Conservation (phyloP, 2,888 invertebrate genomes). For the Luperina nickerlii region DNA sequence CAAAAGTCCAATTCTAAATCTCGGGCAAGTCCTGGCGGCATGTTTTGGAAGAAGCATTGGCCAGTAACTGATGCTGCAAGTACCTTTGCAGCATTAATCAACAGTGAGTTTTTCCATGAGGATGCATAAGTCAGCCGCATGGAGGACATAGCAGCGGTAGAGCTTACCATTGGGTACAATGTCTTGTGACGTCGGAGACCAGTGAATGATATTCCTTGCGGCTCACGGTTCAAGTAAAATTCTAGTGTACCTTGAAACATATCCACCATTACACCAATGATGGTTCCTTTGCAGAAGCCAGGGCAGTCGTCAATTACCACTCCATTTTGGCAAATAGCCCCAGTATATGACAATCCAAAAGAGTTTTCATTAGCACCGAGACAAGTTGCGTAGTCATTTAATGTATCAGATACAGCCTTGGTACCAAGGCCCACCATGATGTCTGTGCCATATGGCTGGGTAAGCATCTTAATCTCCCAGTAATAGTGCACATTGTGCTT, state of each 20-base stretch:
- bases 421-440: constrained; percentile 80
- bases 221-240: constrained; percentile 51
- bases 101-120: constrained; percentile 46
- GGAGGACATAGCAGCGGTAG: constrained; percentile 43
- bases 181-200: constrained; percentile 28
- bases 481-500: constrained; percentile 93
- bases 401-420: neutral
- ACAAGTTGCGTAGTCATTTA: constrained; percentile 25
- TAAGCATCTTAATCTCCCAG: constrained; percentile 97
- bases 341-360: constrained; percentile 56
- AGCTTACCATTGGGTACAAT: constrained; percentile 53
- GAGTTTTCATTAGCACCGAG: constrained; percentile 39
- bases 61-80: constrained; percentile 32
- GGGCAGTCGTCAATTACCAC: constrained; percentile 33
- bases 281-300: constrained; percentile 54
- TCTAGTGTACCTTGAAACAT: constrained; percentile 55
- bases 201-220: constrained; percentile 35
- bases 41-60: constrained; percentile 8
- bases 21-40: constrained; percentile 33
- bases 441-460: constrained; percentile 96
- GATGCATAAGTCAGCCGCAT: constrained; percentile 49
- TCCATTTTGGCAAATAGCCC: constrained; percentile 41
- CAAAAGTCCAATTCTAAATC: constrained; percentile 34
- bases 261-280: constrained; percentile 56
- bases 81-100: constrained; percentile 43